Conservation (phyloP, 1,140 invertebrate genomes). For the Drosophila watanabei region DNA sequence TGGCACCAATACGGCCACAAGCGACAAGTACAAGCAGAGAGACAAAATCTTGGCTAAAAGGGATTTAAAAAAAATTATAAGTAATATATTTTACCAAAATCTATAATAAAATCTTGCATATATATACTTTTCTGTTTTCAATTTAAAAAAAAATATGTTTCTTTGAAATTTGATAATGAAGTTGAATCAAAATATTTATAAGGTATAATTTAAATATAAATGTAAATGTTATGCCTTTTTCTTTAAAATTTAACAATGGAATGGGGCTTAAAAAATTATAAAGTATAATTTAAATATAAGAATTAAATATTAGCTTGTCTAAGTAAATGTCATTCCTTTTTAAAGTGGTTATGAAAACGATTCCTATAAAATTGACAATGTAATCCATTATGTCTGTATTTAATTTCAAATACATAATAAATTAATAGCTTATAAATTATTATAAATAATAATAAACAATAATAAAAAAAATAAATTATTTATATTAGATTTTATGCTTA, state of each 20-base stretch:
- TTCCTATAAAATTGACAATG: background rate
- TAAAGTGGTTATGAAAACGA: background rate
- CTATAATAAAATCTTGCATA: too few relatives aligned
- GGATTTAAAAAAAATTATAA: background rate
- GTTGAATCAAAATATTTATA: too few relatives aligned
- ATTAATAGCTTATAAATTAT: background rate
- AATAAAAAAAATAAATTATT: background rate
- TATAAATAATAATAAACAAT: too few relatives aligned
- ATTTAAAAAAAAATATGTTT: too few relatives aligned
- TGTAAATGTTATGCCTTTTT: too few relatives aligned
- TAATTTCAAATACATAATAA: background rate
- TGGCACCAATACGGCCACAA: slow-evolving; percentile 32
- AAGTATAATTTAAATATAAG: background rate
- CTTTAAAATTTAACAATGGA: too few relatives aligned
- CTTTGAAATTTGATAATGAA: too few relatives aligned
- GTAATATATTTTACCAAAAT: background rate
- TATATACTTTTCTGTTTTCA: too few relatives aligned
- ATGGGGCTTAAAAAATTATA: background rate
- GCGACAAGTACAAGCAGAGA: slow-evolving; percentile 7
- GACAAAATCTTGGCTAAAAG: background rate
- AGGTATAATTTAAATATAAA: too few relatives aligned
- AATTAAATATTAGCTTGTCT: background rate
- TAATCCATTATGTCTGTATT: too few relatives aligned
- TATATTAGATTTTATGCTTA: background rate
- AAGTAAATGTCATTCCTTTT: background rate